Evolutionary conservation across 23 tunicate genomes (phyloP).

Genomic region (Trididemnum clinides): DNA sequence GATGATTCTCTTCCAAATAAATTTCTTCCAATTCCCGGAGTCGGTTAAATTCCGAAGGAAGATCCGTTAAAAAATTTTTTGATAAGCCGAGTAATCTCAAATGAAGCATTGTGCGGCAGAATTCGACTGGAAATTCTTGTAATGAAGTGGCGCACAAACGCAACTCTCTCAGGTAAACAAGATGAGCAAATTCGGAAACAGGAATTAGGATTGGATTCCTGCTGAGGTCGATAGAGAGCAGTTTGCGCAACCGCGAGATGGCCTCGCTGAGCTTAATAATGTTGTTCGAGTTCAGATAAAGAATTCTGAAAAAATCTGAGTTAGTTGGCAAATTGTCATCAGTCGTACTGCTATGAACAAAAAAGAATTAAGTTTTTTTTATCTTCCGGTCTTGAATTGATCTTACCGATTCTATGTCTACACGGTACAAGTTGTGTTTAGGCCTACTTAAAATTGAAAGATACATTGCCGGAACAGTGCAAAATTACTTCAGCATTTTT

Average conservation of each 20-base stretch:
- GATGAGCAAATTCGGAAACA: slow-evolving; percentile 4
- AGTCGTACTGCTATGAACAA: no score
- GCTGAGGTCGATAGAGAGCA: slow-evolving; percentile 67
- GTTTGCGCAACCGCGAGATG: slow-evolving; percentile 32
- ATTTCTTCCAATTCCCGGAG: slow-evolving; percentile 64
- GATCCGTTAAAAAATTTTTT: slow-evolving; percentile 32
- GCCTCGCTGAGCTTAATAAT: slow-evolving; percentile 10
- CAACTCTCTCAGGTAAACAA: slow-evolving; percentile 66
- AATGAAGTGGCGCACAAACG: slow-evolving; percentile 48
- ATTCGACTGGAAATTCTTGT: slow-evolving; percentile 54
- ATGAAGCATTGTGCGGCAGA: slow-evolving; percentile 74
- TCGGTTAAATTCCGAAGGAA: slow-evolving; percentile 68
- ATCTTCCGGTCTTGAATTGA: no score
- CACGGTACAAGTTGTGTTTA: no score
- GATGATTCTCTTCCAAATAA: slow-evolving; percentile 45
- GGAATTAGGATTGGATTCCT: slow-evolving; percentile 66
- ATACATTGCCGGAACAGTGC: no score
- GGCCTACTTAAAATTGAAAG: no score
- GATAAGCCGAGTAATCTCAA: slow-evolving; percentile 58
- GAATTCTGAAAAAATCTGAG: slow-evolving; percentile 2
- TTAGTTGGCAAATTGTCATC: no score
- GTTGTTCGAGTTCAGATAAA: slow-evolving; percentile 34
- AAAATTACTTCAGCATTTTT: no score
- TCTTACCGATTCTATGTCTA: no score
- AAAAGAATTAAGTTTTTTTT: no score